A percentile compares a stretch with the other conserved stretches of the same genome.
These are phyloP conservation scores for Panopea generosa DNA, from an alignment of 2,888 invertebrate genomes.

Conservation along the genomic window DNA sequence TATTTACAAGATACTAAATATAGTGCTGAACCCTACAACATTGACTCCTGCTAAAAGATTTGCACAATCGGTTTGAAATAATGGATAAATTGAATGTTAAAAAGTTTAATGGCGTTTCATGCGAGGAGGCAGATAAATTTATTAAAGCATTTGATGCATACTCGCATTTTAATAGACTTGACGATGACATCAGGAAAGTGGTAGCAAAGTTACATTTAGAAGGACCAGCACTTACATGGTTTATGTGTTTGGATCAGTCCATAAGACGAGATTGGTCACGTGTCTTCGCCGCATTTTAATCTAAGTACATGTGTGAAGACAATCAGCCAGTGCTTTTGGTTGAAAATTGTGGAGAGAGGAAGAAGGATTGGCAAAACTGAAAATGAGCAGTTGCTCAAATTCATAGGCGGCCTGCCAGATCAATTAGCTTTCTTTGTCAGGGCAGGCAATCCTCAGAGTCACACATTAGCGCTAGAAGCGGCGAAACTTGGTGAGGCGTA, in stretches of 20 bases:
- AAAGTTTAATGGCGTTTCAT: no score
- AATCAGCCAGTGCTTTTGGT: conserved; percentile 28
- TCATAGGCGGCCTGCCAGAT: conserved; percentile 22
- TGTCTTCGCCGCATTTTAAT: conserved; percentile 7
- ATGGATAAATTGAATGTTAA: no score
- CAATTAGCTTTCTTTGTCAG: conserved; percentile 44
- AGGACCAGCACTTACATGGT: conserved; percentile 35
- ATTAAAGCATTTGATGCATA: no score
- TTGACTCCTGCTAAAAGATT: no score
- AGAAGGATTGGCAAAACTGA: conserved; percentile 23
- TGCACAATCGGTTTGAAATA: no score
- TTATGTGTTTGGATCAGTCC: neutral
- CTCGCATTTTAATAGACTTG: no score
- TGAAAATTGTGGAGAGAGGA: conserved; percentile 46
- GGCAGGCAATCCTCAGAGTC: conserved; percentile 17
- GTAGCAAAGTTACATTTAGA: conserved; percentile 34
- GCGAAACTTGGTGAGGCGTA: conserved; percentile 44
- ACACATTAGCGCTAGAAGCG: conserved; percentile 20
- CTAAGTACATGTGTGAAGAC: conserved; percentile 2
- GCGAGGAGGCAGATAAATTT: no score
- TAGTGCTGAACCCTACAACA: no score
- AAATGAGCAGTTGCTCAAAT: conserved; percentile 22
- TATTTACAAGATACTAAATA: no score
- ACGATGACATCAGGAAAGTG: neutral
- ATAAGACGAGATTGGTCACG: conserved; percentile 10